phyloP scores from a whole-genome alignment of 2,797 vertebrate species.

The Hypotaenidia okinawae region DNA sequence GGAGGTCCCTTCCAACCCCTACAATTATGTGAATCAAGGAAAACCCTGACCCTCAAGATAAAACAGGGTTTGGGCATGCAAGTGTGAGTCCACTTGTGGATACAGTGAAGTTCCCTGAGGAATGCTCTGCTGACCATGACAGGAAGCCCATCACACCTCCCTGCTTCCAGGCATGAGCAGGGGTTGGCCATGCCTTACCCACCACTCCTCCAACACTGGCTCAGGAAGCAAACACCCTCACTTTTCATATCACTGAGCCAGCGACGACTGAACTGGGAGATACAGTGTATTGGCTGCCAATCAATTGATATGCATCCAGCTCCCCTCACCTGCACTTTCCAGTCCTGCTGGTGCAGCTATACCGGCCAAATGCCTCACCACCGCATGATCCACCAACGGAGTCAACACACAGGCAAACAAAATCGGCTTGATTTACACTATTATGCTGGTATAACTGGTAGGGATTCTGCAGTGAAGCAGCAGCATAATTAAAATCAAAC shows the following conservation, averaged over 20 bases:
- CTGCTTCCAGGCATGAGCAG: neutral
- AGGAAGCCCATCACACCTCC: neutral
- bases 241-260: neutral
- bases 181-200: neutral
- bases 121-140: fast-evolving
- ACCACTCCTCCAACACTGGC: neutral
- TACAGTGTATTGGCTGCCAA: neutral
- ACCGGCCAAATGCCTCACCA: neutral
- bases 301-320: neutral
- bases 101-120: neutral
- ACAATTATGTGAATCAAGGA: no score
- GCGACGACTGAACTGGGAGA: neutral
- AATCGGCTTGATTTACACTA: neutral
- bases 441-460: conserved; percentile 10
- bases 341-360: neutral
- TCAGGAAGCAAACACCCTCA: neutral
- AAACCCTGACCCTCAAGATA: neutral
- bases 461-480: neutral
- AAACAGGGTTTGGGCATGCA: fast-evolving
- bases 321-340: neutral
- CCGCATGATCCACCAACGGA: neutral
- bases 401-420: neutral
- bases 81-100: neutral
- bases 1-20: no score
- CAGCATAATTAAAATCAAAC: neutral